Conservation (phyloP, 2,888 invertebrate species). For the Drosophila algonquin region DNA sequence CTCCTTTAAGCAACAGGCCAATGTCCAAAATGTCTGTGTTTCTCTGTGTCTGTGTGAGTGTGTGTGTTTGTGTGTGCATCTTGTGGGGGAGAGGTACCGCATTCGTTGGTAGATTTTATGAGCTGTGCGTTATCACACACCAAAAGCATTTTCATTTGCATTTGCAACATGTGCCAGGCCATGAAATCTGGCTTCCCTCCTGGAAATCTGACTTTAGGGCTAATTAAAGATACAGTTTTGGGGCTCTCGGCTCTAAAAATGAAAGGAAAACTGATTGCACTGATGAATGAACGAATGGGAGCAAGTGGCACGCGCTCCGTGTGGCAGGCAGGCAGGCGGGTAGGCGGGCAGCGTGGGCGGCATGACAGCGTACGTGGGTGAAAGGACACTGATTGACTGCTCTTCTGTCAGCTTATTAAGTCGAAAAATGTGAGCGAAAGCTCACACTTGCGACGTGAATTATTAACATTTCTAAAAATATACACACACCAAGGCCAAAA, state of each 20-base stretch:
- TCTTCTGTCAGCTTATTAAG: slow-evolving; percentile 75
- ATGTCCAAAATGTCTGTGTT: not conserved
- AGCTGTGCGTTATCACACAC: slow-evolving; percentile 61
- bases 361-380: slow-evolving; percentile 7
- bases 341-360: slow-evolving; percentile 14
- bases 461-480: slow-evolving; percentile 69
- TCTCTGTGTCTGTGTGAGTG: not conserved
- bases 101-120: slow-evolving; percentile 71
- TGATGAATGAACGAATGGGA: not conserved
- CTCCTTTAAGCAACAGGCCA: slow-evolving; percentile 36
- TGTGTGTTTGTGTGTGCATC: not conserved
- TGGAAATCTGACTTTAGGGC: slow-evolving; percentile 43
- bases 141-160: slow-evolving; percentile 46
- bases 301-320: not conserved
- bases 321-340: not conserved
- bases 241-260: slow-evolving; percentile 17
- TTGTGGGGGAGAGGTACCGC: slow-evolving; percentile 33
- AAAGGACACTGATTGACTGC: slow-evolving; percentile 62
- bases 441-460: slow-evolving; percentile 42
- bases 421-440: slow-evolving; percentile 49
- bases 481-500: not conserved
- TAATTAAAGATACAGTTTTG: slow-evolving; percentile 61
- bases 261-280: slow-evolving; percentile 13
- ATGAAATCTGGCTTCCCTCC: slow-evolving; percentile 54
- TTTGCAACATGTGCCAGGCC: slow-evolving; percentile 60